These are phyloP conservation scores for Leptinotarsa texana DNA, from an alignment of 1,140 invertebrate species.

Conservation along the genomic window DNA sequence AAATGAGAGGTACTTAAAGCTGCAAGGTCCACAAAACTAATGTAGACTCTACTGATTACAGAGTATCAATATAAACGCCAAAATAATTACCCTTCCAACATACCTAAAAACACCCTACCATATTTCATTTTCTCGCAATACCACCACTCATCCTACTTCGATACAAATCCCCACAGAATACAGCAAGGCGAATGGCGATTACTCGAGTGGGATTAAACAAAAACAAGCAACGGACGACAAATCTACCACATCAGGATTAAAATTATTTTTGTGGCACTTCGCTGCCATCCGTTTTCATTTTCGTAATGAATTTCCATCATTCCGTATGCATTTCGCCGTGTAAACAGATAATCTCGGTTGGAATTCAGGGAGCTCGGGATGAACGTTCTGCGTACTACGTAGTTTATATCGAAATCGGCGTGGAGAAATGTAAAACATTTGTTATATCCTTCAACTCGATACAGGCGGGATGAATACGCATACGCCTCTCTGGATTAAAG, in stretches of 20 bases:
- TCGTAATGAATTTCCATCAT: constrained; percentile 18
- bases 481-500: too few species aligned
- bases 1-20: too few species aligned
- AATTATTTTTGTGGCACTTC: constrained; percentile 18
- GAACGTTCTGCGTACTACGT: too few species aligned
- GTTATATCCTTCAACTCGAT: too few species aligned
- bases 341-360: constrained; percentile 21
- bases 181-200: constrained; percentile 4
- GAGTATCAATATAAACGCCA: background rate
- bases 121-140: background rate
- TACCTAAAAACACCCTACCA: background rate
- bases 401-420: too few species aligned
- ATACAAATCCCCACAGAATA: background rate
- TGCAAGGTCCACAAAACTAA: too few species aligned
- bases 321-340: constrained; percentile 16
- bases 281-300: constrained; percentile 11
- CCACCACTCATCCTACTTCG: background rate
- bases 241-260: constrained; percentile 15
- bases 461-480: too few species aligned
- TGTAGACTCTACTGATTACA: background rate
- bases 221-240: constrained; percentile 13
- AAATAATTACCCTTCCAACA: background rate
- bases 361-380: background rate
- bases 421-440: too few species aligned
- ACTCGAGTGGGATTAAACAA: constrained; percentile 16